phyloP scores from a whole-genome alignment of 2,888 invertebrate species.

The Cantharis rustica region DNA sequence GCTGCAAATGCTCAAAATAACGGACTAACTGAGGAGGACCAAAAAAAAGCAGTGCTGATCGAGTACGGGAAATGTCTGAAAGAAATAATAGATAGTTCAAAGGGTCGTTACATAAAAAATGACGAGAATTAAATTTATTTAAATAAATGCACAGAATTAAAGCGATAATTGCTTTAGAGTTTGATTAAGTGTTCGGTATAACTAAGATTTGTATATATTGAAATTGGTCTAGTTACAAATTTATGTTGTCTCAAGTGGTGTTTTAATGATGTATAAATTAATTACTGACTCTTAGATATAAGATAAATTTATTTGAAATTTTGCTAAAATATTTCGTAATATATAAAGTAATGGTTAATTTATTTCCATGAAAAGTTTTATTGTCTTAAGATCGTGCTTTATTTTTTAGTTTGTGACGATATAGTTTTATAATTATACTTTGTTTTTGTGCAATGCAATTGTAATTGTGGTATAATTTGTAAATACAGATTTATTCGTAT shows the following conservation, averaged over 20 bases:
- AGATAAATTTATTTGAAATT: not conserved
- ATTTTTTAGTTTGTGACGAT: not conserved
- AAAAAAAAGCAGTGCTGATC: constrained; percentile 80
- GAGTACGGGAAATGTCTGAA: constrained; percentile 95
- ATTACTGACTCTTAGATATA: not conserved
- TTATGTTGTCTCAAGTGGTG: not conserved
- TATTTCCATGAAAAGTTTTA: not conserved
- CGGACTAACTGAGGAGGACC: constrained; percentile 65
- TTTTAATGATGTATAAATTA: not conserved
- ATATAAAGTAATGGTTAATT: not conserved
- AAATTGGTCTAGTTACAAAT: not conserved
- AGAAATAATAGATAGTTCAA: constrained; percentile 82
- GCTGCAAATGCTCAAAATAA: constrained; percentile 78
- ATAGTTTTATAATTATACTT: not conserved
- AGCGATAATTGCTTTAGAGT: no score
- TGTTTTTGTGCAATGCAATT: not conserved
- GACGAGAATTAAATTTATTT: not conserved
- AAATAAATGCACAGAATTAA: not conserved
- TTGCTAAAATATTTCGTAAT: not conserved
- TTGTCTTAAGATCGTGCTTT: not conserved
- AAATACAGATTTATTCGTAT: not conserved
- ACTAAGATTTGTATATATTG: not conserved
- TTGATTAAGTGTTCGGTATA: not conserved
- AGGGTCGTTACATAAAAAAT: constrained; percentile 11
- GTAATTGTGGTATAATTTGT: not conserved